These are phyloP conservation scores for Tiliacea aurago DNA, from an alignment of 2,888 invertebrate species.

Conservation along the genomic window DNA sequence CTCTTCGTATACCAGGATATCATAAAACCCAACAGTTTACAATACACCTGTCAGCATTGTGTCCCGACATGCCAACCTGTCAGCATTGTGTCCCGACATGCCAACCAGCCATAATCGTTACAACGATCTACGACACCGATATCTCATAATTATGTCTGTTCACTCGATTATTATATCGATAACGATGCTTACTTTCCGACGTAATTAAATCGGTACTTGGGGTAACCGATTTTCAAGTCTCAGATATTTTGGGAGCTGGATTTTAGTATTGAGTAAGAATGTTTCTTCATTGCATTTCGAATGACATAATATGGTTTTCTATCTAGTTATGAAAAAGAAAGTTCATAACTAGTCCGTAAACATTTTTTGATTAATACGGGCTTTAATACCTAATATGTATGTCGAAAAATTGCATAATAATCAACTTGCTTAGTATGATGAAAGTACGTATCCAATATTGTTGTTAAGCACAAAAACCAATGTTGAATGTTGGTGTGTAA, in stretches of 20 bases:
- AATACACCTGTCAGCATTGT: constrained; percentile 72
- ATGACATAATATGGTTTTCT: not conserved
- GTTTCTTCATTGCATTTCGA: not conserved
- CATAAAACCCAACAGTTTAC: constrained; percentile 73
- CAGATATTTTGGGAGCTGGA: not conserved
- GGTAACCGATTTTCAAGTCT: constrained; percentile 51
- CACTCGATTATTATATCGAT: constrained; percentile 67
- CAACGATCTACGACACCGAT: constrained; percentile 67
- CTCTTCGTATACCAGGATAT: constrained; percentile 60
- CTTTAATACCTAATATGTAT: too few species aligned
- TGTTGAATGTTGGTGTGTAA: not conserved
- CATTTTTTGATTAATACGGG: not conserved
- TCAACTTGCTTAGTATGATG: not conserved
- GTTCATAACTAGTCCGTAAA: not conserved
- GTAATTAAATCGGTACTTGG: constrained; percentile 58
- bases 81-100: constrained; percentile 73
- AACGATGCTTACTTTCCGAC: constrained; percentile 62
- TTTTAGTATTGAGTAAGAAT: not conserved
- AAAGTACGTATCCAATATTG: not conserved
- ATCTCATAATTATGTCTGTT: constrained; percentile 66
- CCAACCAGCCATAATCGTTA: constrained; percentile 71
- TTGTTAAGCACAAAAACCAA: not conserved
- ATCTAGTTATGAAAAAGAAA: not conserved
- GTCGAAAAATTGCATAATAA: too few species aligned
- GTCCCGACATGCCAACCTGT: constrained; percentile 74